These are phyloP conservation scores for Latrodectus hesperus DNA, from an alignment of 2,888 invertebrate genomes.

Conservation along the genomic window DNA sequence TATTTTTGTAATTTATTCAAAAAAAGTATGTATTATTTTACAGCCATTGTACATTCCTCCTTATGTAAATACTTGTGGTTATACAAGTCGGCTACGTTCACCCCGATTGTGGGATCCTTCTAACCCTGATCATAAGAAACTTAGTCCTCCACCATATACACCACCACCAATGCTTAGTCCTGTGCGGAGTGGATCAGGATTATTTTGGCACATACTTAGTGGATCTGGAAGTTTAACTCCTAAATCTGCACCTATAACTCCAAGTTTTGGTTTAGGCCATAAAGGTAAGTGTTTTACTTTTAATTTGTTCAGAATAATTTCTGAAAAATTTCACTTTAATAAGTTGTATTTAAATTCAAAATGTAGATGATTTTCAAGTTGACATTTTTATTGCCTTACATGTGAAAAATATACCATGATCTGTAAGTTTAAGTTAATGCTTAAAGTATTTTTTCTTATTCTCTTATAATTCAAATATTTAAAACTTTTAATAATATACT, in stretches of 20 bases:
- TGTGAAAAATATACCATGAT: too few relatives aligned
- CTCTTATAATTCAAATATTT: too few relatives aligned
- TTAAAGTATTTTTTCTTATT: too few relatives aligned
- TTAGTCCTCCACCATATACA: conserved; percentile 83
- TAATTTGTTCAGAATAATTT: background rate
- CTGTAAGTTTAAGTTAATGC: too few relatives aligned
- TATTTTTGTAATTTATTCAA: background rate
- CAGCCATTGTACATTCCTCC: conserved; percentile 76
- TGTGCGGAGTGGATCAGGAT: conserved; percentile 88
- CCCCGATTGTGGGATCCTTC: conserved; percentile 74
- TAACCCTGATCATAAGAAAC: conserved; percentile 59
- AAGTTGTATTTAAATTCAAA: too few relatives aligned
- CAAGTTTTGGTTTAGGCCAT: conserved; percentile 53
- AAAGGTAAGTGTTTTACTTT: conserved; percentile 38
- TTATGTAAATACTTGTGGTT: conserved; percentile 76
- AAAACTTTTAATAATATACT: too few relatives aligned
- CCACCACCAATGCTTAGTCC: conserved; percentile 96
- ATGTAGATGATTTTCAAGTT: too few relatives aligned
- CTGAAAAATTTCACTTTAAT: too few relatives aligned
- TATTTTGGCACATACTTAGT: conserved; percentile 80
- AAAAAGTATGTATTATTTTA: conserved; percentile 8
- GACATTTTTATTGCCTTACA: too few relatives aligned
- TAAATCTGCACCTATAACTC: conserved; percentile 74
- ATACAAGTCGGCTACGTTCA: conserved; percentile 78
- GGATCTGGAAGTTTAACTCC: conserved; percentile 72